Evolutionary conservation across 2,113 vertebrate species (phyloP), one percentile per base, ranked within the genome.

Genomic region (Catharus fuscescens): DNA sequence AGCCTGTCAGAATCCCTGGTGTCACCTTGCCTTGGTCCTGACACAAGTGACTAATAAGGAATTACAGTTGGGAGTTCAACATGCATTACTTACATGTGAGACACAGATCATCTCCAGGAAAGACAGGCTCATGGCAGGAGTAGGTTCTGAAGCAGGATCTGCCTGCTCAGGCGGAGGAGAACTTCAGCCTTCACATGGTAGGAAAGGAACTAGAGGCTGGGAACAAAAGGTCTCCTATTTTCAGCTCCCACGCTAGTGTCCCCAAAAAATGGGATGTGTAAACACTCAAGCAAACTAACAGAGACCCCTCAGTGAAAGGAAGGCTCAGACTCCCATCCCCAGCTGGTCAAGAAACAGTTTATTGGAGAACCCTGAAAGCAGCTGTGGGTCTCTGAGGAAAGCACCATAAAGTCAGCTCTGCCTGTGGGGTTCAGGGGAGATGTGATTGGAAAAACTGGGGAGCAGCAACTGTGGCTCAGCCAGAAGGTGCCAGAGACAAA

Each of bases 391-490:
- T 85, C 66, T 57, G 50, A 59, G 57, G 15, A 69, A 65, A 61
- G 36, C 19, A 24, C 36, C 32, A 5, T 11, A 18, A 24, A 67
- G 38, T 74, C 45, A 77, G 4, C 19, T 65, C 65, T 87, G 52
- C 38, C n/a, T 29, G 0, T 44, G 40, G 59, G 10, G 5, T 72
- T 38, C 50, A 77, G 71, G 42, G 10, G 36, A 85, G 59, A 42
- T 1, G 0, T 6, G 28, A 24, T 3, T 1, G 6, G 28, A 69
- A 79, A n/a, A 59, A 48, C 2, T 24, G 31, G 8, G 42, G 34
- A 42, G 42, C 15, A 44, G 40, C 8, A 71, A 29, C 78, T 82
- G 50, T 20, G 44, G 15, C 29, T 64, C 1, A 0, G 80, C 42
- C 45, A 50, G 79, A 80, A 88, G 38, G 38, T 52, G 47, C 56